These are phyloP conservation scores for Hydrolagus colliei DNA, from an alignment of 2,797 vertebrate genomes.

Conservation along the genomic window DNA sequence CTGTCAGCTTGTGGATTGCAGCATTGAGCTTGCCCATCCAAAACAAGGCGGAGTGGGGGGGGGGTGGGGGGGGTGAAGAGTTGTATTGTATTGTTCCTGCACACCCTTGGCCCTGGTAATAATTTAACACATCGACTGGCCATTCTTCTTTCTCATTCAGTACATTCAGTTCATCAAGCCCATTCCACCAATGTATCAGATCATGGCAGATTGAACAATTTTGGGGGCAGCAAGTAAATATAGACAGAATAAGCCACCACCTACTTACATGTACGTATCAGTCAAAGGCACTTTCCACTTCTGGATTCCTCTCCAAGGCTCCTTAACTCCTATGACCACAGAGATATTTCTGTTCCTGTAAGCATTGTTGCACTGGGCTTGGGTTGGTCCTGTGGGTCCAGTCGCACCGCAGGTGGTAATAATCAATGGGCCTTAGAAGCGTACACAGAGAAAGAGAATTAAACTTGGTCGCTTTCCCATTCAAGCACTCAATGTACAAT, in stretches of 20 bases:
- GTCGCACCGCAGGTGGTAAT: constrained; percentile 88
- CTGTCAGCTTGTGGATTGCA: no score
- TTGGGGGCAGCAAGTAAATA: background rate
- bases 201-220: no score
- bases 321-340: constrained; percentile 73
- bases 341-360: constrained; percentile 82
- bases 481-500: no score
- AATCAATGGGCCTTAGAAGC: constrained; percentile 67
- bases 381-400: constrained; percentile 81
- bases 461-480: no score
- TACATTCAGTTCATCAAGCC: background rate
- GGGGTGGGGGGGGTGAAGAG: no score
- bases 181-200: background rate
- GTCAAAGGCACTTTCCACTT: constrained; percentile 88
- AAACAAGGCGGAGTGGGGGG: no score
- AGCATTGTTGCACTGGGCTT: constrained; percentile 79
- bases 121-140: no score
- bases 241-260: background rate
- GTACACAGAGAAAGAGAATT: no score
- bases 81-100: no score
- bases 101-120: no score
- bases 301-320: constrained; percentile 79
- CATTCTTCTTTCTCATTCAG: no score
- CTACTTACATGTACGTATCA: constrained; percentile 77
- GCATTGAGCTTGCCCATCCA: no score